These are phyloP conservation scores for Ornithoptera alexandrae DNA, from an alignment of 2,888 invertebrate genomes.

Conservation along the genomic window DNA sequence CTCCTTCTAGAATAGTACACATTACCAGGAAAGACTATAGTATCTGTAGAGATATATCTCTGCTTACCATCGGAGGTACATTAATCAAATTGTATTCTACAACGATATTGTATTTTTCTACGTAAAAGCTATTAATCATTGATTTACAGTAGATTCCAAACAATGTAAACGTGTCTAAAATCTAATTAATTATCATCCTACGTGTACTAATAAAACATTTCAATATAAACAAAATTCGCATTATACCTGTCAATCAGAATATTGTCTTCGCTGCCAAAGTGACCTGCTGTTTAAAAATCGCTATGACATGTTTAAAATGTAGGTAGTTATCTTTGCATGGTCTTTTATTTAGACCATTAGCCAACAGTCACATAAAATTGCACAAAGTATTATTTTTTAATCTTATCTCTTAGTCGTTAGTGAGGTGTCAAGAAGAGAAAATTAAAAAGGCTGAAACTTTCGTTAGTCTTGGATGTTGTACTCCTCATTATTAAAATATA, in stretches of 20 bases:
- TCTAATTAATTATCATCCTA: conserved; percentile 3
- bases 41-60: too few species aligned
- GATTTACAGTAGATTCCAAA: not conserved
- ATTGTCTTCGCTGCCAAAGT: conserved; percentile 6
- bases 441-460: too few species aligned
- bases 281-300: conserved; percentile 5
- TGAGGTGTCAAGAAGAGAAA: too few species aligned
- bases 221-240: conserved; percentile 4
- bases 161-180: not conserved
- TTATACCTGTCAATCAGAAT: conserved; percentile 20
- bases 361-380: not conserved
- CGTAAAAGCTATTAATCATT: too few species aligned
- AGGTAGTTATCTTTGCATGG: not conserved
- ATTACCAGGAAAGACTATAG: too few species aligned
- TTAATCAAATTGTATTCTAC: too few species aligned
- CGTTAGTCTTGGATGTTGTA: too few species aligned
- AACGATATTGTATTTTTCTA: too few species aligned
- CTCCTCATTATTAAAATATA: too few species aligned
- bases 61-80: too few species aligned
- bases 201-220: conserved; percentile 1
- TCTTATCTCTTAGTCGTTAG: too few species aligned
- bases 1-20: too few species aligned
- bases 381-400: not conserved
- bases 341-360: not conserved
- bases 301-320: not conserved